These are phyloP conservation scores for Troglohyphantes excavatus DNA, from an alignment of 2,888 invertebrate genomes.

Conservation along the genomic window DNA sequence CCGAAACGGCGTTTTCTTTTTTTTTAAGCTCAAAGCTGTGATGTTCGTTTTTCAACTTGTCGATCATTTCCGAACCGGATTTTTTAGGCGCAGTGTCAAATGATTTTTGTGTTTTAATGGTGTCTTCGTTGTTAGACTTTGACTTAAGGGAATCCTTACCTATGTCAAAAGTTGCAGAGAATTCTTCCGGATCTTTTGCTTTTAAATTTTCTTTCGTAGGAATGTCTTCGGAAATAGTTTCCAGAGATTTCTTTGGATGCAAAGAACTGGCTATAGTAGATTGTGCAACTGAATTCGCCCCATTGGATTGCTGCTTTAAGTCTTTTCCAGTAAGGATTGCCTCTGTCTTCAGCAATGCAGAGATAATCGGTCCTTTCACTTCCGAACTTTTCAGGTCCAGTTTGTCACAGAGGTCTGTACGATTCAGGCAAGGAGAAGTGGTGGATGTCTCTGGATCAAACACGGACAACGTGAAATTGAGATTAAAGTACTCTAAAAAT, in stretches of 20 bases:
- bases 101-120: not conserved
- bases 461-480: conserved; percentile 90
- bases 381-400: conserved; percentile 33
- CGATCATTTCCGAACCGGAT: conserved; percentile 13
- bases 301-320: not conserved
- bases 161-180: not conserved
- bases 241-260: not conserved
- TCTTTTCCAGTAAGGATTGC: not conserved
- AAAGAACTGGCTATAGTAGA: not conserved
- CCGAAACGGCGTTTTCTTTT: not conserved
- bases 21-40: not conserved
- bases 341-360: conserved; percentile 42
- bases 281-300: not conserved
- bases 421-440: conserved; percentile 40
- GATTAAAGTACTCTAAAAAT: conserved; percentile 90
- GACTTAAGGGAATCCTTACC: not conserved
- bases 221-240: conserved; percentile 26
- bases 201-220: not conserved
- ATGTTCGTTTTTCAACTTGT: conserved; percentile 32
- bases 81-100: not conserved
- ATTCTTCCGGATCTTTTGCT: not conserved
- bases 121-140: not conserved
- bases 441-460: conserved; percentile 88
- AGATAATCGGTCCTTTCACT: conserved; percentile 43
- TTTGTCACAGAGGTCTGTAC: conserved; percentile 44